Evolutionary conservation across 2,113 vertebrate species (phyloP).

Genomic region (Asarcornis scutulata): DNA sequence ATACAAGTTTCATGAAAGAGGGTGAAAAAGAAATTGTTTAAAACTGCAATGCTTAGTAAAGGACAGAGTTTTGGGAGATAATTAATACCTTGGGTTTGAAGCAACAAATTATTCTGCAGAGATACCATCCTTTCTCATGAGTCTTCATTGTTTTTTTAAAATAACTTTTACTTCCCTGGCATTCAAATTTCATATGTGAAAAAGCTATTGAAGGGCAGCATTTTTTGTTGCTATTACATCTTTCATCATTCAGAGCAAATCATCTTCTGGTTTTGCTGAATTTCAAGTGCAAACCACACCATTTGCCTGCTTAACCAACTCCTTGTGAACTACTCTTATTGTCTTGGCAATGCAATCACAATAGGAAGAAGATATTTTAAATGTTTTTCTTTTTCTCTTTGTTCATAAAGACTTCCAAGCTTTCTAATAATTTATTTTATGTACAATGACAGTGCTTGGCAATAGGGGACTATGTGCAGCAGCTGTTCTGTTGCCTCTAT

Average conservation of each 20-base stretch:
- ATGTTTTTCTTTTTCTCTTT: neutral
- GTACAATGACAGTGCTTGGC: neutral
- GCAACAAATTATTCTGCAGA: conserved; percentile 33
- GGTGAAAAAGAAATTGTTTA: neutral
- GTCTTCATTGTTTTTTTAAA: neutral
- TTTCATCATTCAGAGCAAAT: neutral
- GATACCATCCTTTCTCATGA: neutral
- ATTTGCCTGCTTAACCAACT: neutral
- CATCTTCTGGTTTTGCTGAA: neutral
- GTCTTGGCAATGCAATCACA: neutral
- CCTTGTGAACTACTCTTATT: neutral
- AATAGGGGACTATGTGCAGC: neutral
- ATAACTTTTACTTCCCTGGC: neutral
- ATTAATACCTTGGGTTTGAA: conserved; percentile 44
- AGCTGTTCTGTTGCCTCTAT: neutral
- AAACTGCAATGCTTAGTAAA: neutral
- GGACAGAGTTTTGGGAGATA: conserved; percentile 35
- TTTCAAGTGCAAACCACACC: neutral
- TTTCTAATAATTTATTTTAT: neutral
- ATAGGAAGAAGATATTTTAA: neutral
- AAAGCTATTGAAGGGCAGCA: neutral
- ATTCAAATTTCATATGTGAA: neutral
- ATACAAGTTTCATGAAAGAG: neutral
- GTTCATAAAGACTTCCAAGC: neutral
- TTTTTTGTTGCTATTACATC: neutral